phyloP scores from a whole-genome alignment of 2,797 vertebrate genomes.

The Glyptemys insculpta region DNA sequence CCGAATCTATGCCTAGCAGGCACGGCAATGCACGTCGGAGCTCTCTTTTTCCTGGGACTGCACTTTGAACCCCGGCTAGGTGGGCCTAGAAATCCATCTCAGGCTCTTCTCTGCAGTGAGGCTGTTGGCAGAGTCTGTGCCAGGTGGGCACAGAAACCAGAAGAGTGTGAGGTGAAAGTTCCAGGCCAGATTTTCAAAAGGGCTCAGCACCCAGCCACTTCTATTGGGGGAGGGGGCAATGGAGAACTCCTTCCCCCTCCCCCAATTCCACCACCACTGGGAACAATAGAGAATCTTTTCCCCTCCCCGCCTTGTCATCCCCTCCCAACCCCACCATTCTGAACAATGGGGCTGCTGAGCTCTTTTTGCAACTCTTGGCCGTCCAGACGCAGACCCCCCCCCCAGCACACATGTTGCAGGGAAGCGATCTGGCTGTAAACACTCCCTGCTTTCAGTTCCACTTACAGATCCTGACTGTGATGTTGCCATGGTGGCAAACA shows the following conservation, averaged over 20 bases:
- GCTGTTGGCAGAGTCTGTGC: background rate
- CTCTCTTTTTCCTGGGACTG: background rate
- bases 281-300: background rate
- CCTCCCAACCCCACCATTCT: background rate
- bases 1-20: background rate
- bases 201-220: background rate
- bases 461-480: background rate
- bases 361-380: background rate
- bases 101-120: fast-evolving
- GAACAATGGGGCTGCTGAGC: background rate
- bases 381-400: background rate
- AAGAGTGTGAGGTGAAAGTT: background rate
- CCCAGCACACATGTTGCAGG: background rate
- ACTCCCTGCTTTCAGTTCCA: constrained; percentile 49
- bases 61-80: background rate
- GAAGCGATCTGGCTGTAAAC: constrained; percentile 20
- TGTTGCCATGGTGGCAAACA: constrained; percentile 39
- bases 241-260: background rate
- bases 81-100: background rate
- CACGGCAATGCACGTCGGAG: background rate
- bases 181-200: background rate
- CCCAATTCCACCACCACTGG: background rate
- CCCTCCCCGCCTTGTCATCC: background rate
- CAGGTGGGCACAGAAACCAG: background rate
- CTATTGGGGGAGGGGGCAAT: fast-evolving